Conservation (phyloP, 1,140 invertebrate species). For the Drosophila bipectinata region DNA sequence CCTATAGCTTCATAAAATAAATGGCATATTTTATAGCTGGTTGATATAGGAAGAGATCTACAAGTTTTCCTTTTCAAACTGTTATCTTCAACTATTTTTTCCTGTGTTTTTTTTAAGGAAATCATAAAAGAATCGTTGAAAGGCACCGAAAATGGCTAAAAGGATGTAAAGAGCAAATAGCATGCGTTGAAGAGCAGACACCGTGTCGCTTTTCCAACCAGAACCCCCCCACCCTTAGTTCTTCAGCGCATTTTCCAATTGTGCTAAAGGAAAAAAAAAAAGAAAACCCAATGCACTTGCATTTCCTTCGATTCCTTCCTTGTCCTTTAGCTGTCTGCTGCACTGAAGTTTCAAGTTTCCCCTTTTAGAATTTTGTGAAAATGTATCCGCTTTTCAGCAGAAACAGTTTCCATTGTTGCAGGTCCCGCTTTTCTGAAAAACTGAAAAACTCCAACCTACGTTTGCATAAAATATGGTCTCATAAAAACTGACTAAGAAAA, state of each 20-base stretch:
- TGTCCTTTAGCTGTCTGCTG: constrained; percentile 18
- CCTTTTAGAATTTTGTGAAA: constrained; percentile 31
- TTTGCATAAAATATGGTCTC: constrained; percentile 66
- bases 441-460: constrained; percentile 42
- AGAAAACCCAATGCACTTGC: constrained; percentile 42
- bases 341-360: constrained; percentile 48
- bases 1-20: too few species aligned
- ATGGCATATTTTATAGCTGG: too few species aligned
- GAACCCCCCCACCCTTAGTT: neutral
- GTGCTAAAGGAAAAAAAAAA: constrained; percentile 5
- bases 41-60: too few species aligned
- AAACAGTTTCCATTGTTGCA: constrained; percentile 70
- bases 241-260: constrained; percentile 41
- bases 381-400: constrained; percentile 45
- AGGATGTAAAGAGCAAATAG: constrained; percentile 18
- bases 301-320: constrained; percentile 23
- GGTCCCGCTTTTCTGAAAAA: neutral
- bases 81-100: neutral
- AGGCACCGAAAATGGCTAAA: constrained; percentile 30
- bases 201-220: constrained; percentile 40
- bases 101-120: constrained; percentile 44
- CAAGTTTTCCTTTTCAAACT: too few species aligned
- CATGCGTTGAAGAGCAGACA: constrained; percentile 55
- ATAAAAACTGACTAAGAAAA: constrained; percentile 10
- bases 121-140: constrained; percentile 64